Conservation (phyloP, 2,113 vertebrate genomes). For the Salvator merianae region DNA sequence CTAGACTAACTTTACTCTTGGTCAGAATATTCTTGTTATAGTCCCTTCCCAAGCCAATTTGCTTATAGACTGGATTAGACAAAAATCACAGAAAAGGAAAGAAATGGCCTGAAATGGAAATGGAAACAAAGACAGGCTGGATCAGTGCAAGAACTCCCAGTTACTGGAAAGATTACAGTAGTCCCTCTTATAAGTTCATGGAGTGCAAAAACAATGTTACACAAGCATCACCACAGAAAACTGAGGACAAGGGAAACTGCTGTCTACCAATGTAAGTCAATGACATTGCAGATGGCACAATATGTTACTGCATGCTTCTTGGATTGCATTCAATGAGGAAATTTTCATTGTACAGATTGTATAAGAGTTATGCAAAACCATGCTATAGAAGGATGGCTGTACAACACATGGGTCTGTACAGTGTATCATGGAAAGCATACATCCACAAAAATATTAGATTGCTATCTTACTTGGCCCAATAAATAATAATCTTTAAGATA, state of each 20-base stretch:
- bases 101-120: conserved; percentile 27
- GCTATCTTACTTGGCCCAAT: background rate
- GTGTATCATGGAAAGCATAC: conserved; percentile 57
- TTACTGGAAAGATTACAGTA: background rate
- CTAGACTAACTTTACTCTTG: conserved; percentile 52
- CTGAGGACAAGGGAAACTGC: conserved; percentile 11
- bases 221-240: no score
- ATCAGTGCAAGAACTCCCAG: conserved; percentile 44
- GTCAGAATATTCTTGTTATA: conserved; percentile 43
- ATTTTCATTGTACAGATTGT: no score
- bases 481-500: no score
- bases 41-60: conserved; percentile 51
- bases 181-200: no score
- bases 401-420: conserved; percentile 34
- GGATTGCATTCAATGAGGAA: no score
- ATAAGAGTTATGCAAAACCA: no score
- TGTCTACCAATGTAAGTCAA: no score
- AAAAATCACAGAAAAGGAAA: conserved; percentile 38
- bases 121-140: conserved; percentile 51
- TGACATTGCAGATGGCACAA: no score
- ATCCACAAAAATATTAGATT: background rate
- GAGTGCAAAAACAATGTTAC: no score
- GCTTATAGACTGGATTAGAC: conserved; percentile 58
- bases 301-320: no score
- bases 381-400: background rate